Evolutionary conservation across 2,888 invertebrate genomes (phyloP).

Genomic region (Lycophotia porphyrea): DNA sequence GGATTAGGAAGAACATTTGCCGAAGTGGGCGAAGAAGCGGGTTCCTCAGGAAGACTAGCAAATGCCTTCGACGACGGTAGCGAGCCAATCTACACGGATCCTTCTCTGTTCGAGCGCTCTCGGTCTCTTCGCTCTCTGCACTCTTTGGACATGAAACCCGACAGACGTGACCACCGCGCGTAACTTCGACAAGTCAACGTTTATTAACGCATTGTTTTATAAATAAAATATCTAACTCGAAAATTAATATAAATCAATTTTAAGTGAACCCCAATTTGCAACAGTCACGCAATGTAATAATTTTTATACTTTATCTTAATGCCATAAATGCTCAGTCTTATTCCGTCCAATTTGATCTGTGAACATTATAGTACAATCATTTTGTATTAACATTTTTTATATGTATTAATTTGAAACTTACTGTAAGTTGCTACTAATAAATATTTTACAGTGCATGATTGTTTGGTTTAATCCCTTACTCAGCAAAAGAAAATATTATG

Average conservation of each 20-base stretch:
- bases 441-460: constrained; percentile 80
- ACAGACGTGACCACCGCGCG: constrained; percentile 84
- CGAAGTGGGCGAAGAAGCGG: constrained; percentile 86
- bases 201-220: constrained; percentile 41
- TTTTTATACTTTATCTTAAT: constrained; percentile 32
- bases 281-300: constrained; percentile 30
- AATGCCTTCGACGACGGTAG: constrained; percentile 95
- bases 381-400: constrained; percentile 68
- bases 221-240: constrained; percentile 60
- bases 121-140: constrained; percentile 93
- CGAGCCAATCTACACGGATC: constrained; percentile 98
- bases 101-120: constrained; percentile 96
- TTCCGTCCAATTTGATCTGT: constrained; percentile 68
- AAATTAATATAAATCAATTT: constrained; percentile 44
- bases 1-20: constrained; percentile 85
- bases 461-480: constrained; percentile 18
- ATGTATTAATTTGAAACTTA: constrained; percentile 76
- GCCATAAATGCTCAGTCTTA: constrained; percentile 82
- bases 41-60: constrained; percentile 86
- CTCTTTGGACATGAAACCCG: constrained; percentile 90
- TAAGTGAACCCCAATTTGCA: constrained; percentile 27
- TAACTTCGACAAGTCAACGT: constrained; percentile 68
- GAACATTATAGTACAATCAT: constrained; percentile 54
- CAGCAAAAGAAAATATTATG: constrained; percentile 22
- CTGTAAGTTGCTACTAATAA: constrained; percentile 86